phyloP scores from a whole-genome alignment of 2,888 invertebrate species.

The Drosophila testacea region DNA sequence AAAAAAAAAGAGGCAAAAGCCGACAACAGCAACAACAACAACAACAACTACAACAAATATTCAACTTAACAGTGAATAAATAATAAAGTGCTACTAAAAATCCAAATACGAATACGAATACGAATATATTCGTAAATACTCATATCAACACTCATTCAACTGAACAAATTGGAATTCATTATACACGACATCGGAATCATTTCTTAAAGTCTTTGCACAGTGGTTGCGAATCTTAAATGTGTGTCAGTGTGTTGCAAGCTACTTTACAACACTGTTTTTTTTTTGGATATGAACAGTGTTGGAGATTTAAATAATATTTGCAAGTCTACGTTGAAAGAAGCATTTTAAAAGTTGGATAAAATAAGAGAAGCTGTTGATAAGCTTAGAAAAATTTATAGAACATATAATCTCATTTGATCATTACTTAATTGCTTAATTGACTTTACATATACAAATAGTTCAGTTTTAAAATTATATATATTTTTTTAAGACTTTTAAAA shows the following conservation, averaged over 20 bases:
- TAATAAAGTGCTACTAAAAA: slow-evolving; percentile 61
- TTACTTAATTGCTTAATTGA: too few relatives aligned
- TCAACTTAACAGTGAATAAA: slow-evolving; percentile 72
- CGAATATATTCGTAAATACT: slow-evolving; percentile 20
- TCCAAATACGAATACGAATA: slow-evolving; percentile 40
- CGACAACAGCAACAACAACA: slow-evolving; percentile 24
- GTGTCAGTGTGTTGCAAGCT: neutral
- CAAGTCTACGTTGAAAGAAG: too few relatives aligned
- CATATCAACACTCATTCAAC: slow-evolving; percentile 2
- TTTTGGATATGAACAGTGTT: neutral
- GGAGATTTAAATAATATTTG: too few relatives aligned
- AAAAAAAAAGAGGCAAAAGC: slow-evolving; percentile 37
- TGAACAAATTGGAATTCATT: slow-evolving; percentile 10
- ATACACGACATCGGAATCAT: slow-evolving; percentile 2
- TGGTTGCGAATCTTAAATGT: neutral
- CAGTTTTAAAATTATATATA: too few relatives aligned
- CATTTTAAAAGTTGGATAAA: too few relatives aligned
- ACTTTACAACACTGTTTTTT: neutral
- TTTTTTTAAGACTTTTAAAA: too few relatives aligned
- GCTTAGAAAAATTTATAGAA: too few relatives aligned
- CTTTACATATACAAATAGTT: too few relatives aligned
- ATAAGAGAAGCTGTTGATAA: too few relatives aligned
- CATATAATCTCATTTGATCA: too few relatives aligned
- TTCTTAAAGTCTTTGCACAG: neutral
- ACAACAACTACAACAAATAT: slow-evolving; percentile 14